Percentiles rank a stretch among this genome's conserved stretches.
Conservation (phyloP, 2,888 invertebrate species). For the Acronicta psi region DNA sequence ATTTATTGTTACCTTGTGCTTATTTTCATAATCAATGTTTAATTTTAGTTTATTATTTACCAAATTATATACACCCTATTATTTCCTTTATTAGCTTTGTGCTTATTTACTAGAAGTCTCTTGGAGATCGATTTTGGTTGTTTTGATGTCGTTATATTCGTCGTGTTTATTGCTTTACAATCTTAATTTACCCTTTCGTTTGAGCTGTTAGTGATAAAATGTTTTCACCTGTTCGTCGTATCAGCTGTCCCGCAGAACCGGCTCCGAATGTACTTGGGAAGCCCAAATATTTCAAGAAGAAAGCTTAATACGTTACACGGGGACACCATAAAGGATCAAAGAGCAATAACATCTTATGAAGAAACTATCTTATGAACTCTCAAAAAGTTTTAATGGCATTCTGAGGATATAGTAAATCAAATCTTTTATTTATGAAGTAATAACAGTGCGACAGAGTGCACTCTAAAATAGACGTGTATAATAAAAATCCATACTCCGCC, state of each 20-base stretch:
- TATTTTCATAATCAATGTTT: slow-evolving; percentile 10
- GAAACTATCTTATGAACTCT: slow-evolving; percentile 49
- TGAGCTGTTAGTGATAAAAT: slow-evolving; percentile 53
- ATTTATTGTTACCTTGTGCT: slow-evolving; percentile 19
- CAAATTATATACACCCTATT: slow-evolving; percentile 19
- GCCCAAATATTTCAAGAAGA: slow-evolving; percentile 56
- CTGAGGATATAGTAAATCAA: slow-evolving; percentile 75
- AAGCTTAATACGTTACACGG: slow-evolving; percentile 46
- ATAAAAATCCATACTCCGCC: slow-evolving; percentile 83
- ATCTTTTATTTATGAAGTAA: slow-evolving; percentile 78
- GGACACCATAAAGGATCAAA: slow-evolving; percentile 42
- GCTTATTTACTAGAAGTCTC: slow-evolving; percentile 6
- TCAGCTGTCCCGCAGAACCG: slow-evolving; percentile 59
- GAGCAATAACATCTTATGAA: slow-evolving; percentile 39
- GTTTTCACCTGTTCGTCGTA: slow-evolving; percentile 61
- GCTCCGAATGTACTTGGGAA: slow-evolving; percentile 52
- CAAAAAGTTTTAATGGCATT: slow-evolving; percentile 65
- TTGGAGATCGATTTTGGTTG: slow-evolving; percentile 15
- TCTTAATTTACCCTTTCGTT: slow-evolving; percentile 40
- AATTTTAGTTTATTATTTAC: slow-evolving; percentile 1
- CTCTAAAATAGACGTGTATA: slow-evolving; percentile 80
- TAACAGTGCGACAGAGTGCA: slow-evolving; percentile 74
- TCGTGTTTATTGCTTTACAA: slow-evolving; percentile 40
- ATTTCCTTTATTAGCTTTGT: not conserved
- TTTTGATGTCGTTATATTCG: slow-evolving; percentile 19